These are phyloP conservation scores for Conistra vaccinii DNA, from an alignment of 2,888 invertebrate genomes.

Conservation along the genomic window DNA sequence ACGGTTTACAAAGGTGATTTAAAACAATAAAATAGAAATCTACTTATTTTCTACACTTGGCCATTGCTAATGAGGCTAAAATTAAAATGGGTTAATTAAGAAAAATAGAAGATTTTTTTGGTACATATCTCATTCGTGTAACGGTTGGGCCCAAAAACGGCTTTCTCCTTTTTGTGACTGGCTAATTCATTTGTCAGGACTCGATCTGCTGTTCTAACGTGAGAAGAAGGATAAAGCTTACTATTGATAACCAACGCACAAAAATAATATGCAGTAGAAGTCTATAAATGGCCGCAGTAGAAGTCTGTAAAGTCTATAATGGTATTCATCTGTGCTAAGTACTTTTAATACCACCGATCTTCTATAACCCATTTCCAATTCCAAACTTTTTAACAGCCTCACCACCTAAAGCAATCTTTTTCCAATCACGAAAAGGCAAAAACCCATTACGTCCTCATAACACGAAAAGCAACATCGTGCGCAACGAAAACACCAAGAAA, in stretches of 20 bases:
- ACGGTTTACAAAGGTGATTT: too few species aligned
- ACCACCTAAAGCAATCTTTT: constrained; percentile 42
- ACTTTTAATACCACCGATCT: background rate
- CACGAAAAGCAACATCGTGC: constrained; percentile 35
- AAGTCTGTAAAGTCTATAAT: background rate
- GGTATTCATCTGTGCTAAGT: background rate
- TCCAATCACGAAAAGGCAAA: constrained; percentile 43
- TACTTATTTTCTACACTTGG: too few species aligned
- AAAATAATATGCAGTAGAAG: too few species aligned
- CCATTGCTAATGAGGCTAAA: too few species aligned
- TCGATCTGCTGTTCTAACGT: background rate
- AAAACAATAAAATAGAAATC: too few species aligned
- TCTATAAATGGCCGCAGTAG: background rate
- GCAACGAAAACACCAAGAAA: constrained; percentile 54
- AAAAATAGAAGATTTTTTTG: too few species aligned
- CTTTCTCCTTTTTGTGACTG: too few species aligned
- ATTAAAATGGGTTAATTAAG: too few species aligned
- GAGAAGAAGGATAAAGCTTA: background rate
- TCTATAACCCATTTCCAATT: constrained; percentile 17
- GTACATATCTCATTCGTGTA: too few species aligned
- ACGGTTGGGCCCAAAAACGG: too few species aligned
- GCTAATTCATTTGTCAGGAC: background rate
- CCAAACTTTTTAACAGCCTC: constrained; percentile 22
- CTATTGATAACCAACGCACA: background rate
- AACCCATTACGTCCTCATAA: constrained; percentile 54